Evolutionary conservation across 2,113 vertebrate genomes (phyloP).

Genomic region (Eulemur rufifrons): DNA sequence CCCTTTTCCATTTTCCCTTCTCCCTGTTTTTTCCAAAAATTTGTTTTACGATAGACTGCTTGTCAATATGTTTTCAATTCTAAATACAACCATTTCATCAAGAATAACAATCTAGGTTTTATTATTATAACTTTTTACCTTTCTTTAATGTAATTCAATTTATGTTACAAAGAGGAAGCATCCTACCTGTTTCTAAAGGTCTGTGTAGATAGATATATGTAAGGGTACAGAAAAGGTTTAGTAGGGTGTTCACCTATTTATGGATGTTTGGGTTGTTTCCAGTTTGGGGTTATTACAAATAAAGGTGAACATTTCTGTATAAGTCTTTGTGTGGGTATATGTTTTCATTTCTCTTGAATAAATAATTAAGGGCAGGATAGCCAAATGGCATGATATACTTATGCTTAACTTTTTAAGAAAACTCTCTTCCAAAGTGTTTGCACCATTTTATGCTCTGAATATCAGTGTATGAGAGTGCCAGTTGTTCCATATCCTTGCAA

Average conservation of each 20-base stretch:
- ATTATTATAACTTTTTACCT: not conserved
- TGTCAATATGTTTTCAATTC: not conserved
- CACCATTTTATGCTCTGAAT: not conserved
- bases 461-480: not conserved
- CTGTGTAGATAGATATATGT: accelerated
- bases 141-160: not conserved
- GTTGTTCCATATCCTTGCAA: not conserved
- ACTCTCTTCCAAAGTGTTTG: not conserved
- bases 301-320: not conserved
- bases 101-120: not conserved
- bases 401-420: not conserved
- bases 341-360: not conserved
- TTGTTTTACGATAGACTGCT: not conserved
- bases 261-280: not conserved
- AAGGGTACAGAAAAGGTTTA: not conserved
- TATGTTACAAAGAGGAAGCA: not conserved
- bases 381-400: not conserved
- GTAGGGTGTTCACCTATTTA: not conserved
- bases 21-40: not conserved
- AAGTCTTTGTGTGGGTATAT: not conserved
- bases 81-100: not conserved
- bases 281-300: not conserved
- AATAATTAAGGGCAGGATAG: not conserved
- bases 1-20: not conserved
- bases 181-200: not conserved